phyloP scores from a whole-genome alignment of 2,888 invertebrate genomes.

The Mesodorylaimus sp. region DNA sequence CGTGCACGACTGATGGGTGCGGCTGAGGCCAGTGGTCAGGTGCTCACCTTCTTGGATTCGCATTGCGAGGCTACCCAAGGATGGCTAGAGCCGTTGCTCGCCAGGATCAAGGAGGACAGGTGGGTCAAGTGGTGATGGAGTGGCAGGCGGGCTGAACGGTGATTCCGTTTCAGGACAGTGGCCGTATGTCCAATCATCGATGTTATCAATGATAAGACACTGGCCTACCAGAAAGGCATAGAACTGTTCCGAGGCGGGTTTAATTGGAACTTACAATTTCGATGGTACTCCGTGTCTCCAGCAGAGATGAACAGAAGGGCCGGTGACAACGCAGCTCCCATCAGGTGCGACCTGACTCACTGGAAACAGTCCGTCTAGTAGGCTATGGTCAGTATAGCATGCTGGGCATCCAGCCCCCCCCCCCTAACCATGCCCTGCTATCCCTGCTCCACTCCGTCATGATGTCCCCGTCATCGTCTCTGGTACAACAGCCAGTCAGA shows the following conservation, averaged over 20 bases:
- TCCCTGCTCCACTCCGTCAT: neutral
- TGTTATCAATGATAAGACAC: slow-evolving; percentile 82
- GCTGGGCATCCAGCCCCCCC: too few relatives aligned
- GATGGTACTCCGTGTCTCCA: slow-evolving; percentile 45
- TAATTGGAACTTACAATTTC: slow-evolving; percentile 87
- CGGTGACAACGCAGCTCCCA: slow-evolving; percentile 46
- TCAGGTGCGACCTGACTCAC: slow-evolving; percentile 32
- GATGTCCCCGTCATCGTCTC: neutral
- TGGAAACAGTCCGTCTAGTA: neutral
- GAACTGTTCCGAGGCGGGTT: slow-evolving; percentile 96
- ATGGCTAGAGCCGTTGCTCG: slow-evolving; percentile 87
- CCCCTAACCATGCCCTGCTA: neutral
- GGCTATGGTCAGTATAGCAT: too few relatives aligned
- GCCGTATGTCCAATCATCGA: slow-evolving; percentile 71
- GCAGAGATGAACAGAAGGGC: slow-evolving; percentile 30
- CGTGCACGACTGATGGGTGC: slow-evolving; percentile 83
- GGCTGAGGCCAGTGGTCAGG: slow-evolving; percentile 70
- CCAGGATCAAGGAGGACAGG: slow-evolving; percentile 71
- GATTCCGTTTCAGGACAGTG: slow-evolving; percentile 33
- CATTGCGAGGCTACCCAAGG: slow-evolving; percentile 96
- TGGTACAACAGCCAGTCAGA: neutral
- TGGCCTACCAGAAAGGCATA: slow-evolving; percentile 72
- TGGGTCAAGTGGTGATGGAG: slow-evolving; percentile 20
- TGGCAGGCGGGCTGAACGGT: neutral
- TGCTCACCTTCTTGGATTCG: slow-evolving; percentile 85